Evolutionary conservation across 2,113 vertebrate genomes (phyloP).

Genomic region (Callospermophilus lateralis): DNA sequence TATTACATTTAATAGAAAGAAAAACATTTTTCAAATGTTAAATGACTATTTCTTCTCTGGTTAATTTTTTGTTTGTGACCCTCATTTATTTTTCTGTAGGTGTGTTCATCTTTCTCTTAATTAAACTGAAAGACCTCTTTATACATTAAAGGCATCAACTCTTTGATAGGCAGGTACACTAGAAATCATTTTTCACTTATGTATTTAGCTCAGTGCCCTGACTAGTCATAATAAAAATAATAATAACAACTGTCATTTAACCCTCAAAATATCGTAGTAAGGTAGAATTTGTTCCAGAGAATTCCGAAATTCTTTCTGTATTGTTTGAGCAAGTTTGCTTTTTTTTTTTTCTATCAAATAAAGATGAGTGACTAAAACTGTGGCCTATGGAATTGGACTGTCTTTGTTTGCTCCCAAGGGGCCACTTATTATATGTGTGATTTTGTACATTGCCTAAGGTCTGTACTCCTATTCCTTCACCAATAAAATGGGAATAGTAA

Average conservation of each 20-base stretch:
- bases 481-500: not conserved
- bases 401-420: not conserved
- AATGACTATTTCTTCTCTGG: not conserved
- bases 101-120: not conserved
- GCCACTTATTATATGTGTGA: not conserved
- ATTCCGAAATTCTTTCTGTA: not conserved
- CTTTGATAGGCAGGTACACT: not conserved
- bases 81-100: slow-evolving; percentile 2
- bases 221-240: not conserved
- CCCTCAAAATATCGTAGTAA: not conserved
- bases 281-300: not conserved
- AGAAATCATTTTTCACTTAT: not conserved
- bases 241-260: not conserved
- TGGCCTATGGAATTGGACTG: not conserved
- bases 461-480: not conserved
- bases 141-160: not conserved
- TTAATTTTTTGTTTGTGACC: slow-evolving; percentile 31
- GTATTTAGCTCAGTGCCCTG: not conserved
- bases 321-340: not conserved
- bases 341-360: not conserved
- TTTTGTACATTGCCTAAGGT: not conserved
- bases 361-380: not conserved
- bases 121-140: slow-evolving; percentile 22
- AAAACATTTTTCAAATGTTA: not conserved
- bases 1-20: not conserved